Base-by-base conservation (phyloP, 2,113 vertebrate genomes). In the Laticauda colubrina region DNA sequence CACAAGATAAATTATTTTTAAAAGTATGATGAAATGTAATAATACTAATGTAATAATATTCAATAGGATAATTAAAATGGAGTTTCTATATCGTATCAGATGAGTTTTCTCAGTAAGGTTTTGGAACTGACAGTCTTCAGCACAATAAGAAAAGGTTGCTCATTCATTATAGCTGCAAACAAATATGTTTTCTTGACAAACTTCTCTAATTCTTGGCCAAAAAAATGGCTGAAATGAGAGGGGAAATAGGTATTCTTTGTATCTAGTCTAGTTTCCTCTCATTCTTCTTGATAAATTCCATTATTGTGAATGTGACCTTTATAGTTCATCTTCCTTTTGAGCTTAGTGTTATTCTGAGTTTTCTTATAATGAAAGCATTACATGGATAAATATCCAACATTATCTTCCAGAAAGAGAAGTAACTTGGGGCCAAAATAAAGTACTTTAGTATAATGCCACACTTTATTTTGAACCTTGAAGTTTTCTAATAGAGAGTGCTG, bases 281-380 rank as follows among this genome's bases (percentile, higher is more conserved):
- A 92, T 88, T 92, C 87, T 96, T 94, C 95, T 94, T 97, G 96
- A 97, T 97, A 96, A 98, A 97, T 97, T 94, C 94, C 85, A 96
- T 97, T 98, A 97, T 96, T 92, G 95, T 90, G 91, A 97, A 97
- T 97, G 93, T 69, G 89, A 97, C 97, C 96, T 97, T 98, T 97
- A 96, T 93, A 96, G 96, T 96, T 96, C 94, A 87, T 95, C 93
- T 96, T 94, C 97, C 96, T 98, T 97, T 97, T 2, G 26, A 10
- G 2, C 91, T 89, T 96, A 97, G 97, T 94, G 94, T 97, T 97
- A 96, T 96, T 97, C 93, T 96, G 96, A 69, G 95, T 97, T 97
- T 95, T 96, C 61, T 94, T 96, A 97, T 97, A 97, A 97, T 97
- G 96, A 96, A 97, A 97, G 96, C 96, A 97, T 97, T 97, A 97